Conservation (phyloP, 2,797 vertebrate species). For the Natrix natrix region DNA sequence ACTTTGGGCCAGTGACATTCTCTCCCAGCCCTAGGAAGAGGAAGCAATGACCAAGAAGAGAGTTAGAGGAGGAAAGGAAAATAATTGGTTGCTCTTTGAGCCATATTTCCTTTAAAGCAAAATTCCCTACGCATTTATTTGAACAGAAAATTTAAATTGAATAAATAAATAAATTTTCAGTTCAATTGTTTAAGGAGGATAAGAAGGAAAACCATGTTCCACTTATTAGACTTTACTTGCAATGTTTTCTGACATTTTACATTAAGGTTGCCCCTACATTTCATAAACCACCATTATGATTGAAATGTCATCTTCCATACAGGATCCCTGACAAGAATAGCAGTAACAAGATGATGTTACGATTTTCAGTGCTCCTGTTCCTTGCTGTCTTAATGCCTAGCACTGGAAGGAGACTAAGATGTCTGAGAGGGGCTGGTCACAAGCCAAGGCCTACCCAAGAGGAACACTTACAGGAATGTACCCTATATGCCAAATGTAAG, state of each 20-base stretch:
- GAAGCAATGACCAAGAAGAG: neutral
- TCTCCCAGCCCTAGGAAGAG: neutral
- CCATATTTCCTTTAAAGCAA: neutral
- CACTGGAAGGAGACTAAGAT: conserved; percentile 41
- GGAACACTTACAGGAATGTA: conserved; percentile 63
- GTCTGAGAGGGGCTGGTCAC: conserved; percentile 64
- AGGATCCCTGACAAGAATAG: conserved; percentile 31
- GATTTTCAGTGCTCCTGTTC: conserved; percentile 41
- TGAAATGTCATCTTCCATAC: conserved; percentile 29
- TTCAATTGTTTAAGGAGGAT: neutral
- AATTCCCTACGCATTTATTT: neutral
- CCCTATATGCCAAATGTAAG: conserved; percentile 71
- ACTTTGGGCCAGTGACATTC: neutral
- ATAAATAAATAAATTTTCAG: neutral
- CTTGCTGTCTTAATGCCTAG: conserved; percentile 50
- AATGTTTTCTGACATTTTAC: neutral
- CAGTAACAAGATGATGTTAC: conserved; percentile 52
- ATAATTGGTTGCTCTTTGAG: neutral
- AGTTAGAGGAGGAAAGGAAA: neutral
- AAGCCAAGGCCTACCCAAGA: conserved; percentile 65
- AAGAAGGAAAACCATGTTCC: neutral
- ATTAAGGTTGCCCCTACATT: neutral
- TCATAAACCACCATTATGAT: conserved; percentile 2
- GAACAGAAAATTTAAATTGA: neutral
- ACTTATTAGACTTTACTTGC: neutral